Percentiles rank a stretch among this genome's conserved stretches.
Conservation (phyloP, 2,888 invertebrate species). For the Chrysolina americana region DNA sequence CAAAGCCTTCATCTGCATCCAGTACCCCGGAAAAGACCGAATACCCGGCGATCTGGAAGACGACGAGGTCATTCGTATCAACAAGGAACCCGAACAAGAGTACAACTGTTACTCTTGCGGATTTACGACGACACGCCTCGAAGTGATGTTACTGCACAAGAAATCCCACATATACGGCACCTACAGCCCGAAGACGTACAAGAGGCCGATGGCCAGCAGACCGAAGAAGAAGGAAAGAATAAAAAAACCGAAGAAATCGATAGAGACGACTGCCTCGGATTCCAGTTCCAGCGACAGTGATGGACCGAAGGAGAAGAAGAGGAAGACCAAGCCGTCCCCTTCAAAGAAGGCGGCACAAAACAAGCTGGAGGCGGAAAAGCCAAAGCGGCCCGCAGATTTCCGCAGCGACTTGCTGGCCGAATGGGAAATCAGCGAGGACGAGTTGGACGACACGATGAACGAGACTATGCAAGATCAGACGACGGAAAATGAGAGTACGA, state of each 20-base stretch:
- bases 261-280: constrained; percentile 33
- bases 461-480: constrained; percentile 13
- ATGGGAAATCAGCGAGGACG: constrained; percentile 78
- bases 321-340: constrained; percentile 61
- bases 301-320: constrained; percentile 45
- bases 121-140: constrained; percentile 79
- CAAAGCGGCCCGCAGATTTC: constrained; percentile 73
- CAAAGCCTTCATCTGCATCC: constrained; percentile 77
- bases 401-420: constrained; percentile 82
- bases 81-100: constrained; percentile 53
- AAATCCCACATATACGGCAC: constrained; percentile 77
- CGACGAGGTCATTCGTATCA: constrained; percentile 55
- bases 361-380: constrained; percentile 45
- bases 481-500: not conserved
- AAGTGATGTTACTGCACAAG: constrained; percentile 82
- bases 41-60: constrained; percentile 51
- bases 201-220: constrained; percentile 40
- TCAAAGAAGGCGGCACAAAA: constrained; percentile 65
- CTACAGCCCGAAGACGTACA: constrained; percentile 52
- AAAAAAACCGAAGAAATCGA: constrained; percentile 36
- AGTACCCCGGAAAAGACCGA: constrained; percentile 69
- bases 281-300: constrained; percentile 48
- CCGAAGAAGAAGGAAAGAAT: constrained; percentile 40
- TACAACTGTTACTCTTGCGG: constrained; percentile 57
- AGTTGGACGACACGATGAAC: constrained; percentile 28